These are phyloP conservation scores for Delphinus delphis DNA, from an alignment of 2,113 vertebrate species.

Conservation along the genomic window DNA sequence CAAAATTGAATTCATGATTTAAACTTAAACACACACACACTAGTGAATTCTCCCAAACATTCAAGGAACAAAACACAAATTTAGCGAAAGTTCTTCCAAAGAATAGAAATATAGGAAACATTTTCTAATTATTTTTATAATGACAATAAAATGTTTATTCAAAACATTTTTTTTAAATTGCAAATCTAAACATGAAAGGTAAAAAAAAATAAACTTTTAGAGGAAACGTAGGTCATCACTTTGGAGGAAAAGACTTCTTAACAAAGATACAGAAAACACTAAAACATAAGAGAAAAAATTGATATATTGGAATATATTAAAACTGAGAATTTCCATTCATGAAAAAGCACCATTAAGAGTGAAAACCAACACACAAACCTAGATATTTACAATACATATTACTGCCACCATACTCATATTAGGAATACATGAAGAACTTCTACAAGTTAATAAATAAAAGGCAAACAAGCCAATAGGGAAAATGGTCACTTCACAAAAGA, in stretches of 20 bases:
- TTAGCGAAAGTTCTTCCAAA: not conserved
- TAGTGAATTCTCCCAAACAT: not conserved
- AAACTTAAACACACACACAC: not conserved
- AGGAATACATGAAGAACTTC: not conserved
- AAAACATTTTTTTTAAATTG: not conserved
- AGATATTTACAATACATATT: not conserved
- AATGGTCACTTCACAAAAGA: not conserved
- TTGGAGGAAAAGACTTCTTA: not conserved
- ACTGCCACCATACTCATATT: not conserved
- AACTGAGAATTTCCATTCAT: not conserved
- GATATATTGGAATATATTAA: not conserved
- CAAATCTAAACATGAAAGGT: not conserved
- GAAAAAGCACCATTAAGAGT: not conserved
- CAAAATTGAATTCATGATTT: not conserved
- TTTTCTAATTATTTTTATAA: not conserved
- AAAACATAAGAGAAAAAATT: not conserved
- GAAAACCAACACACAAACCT: not conserved
- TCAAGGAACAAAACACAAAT: slow-evolving; percentile 2
- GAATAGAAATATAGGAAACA: not conserved
- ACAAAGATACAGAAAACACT: not conserved
- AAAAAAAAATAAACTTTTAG: slow-evolving; percentile 4
- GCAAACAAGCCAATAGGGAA: not conserved
- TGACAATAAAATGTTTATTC: not conserved
- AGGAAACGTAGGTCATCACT: not conserved
- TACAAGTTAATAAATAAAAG: not conserved